Percentiles rank a stretch among this genome's conserved stretches.
These are phyloP conservation scores for Lanistes nyassanus DNA, from an alignment of 1,140 invertebrate species.

Conservation along the genomic window DNA sequence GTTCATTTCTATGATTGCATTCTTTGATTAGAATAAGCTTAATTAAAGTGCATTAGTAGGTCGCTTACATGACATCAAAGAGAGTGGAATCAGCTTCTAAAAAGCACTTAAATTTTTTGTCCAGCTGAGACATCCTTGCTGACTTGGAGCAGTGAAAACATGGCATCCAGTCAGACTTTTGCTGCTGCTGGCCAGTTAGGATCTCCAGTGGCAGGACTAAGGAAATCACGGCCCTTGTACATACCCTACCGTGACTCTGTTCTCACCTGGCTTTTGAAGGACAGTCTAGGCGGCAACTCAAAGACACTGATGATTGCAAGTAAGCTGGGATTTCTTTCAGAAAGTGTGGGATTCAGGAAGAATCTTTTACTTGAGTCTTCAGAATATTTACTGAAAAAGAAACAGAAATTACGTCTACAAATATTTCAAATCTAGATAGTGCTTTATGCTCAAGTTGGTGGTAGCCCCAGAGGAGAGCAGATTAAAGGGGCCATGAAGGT, in stretches of 20 bases:
- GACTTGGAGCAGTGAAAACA: conserved; percentile 48
- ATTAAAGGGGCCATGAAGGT: too few relatives aligned
- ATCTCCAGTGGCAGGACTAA: conserved; percentile 19
- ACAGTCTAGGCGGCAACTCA: conserved; percentile 91
- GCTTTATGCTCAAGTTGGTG: too few relatives aligned
- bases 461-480: too few relatives aligned
- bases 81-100: too few relatives aligned
- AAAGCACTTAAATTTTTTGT: conserved; percentile 16
- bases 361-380: too few relatives aligned
- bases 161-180: conserved; percentile 46
- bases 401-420: too few relatives aligned
- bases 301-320: conserved; percentile 93
- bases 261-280: conserved; percentile 91
- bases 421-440: too few relatives aligned
- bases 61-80: too few relatives aligned
- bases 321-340: conserved; percentile 69
- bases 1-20: conserved; percentile 1
- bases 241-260: conserved; percentile 93
- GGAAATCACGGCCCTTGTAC: conserved; percentile 68
- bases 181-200: conserved; percentile 33
- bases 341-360: too few relatives aligned
- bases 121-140: conserved; percentile 56
- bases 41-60: too few relatives aligned
- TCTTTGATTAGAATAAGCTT: too few relatives aligned
- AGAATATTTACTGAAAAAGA: too few relatives aligned